These are phyloP conservation scores for Drosophila quinaria DNA, from an alignment of 2,888 invertebrate species.

Conservation along the genomic window DNA sequence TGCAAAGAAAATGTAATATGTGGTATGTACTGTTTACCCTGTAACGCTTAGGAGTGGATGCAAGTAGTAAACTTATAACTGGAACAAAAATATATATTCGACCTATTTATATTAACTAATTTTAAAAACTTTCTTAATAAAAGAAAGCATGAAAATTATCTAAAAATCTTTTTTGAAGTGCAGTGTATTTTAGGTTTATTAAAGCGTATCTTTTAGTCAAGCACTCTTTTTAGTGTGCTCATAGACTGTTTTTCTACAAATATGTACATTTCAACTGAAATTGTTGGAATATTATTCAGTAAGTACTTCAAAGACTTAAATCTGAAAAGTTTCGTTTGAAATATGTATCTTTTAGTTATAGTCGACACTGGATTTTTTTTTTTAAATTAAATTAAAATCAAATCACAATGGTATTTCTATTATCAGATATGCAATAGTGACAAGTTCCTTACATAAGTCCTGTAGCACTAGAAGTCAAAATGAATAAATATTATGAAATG, in stretches of 20 bases:
- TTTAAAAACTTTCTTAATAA: no score
- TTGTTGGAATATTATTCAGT: background rate
- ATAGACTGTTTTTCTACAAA: slow-evolving; percentile 3
- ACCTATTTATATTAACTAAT: background rate
- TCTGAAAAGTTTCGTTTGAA: background rate
- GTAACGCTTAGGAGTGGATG: background rate
- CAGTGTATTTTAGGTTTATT: background rate
- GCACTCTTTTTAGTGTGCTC: background rate
- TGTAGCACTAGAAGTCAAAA: no score
- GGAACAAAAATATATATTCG: background rate
- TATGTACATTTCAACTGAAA: background rate
- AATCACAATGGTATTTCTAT: no score
- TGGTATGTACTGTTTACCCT: slow-evolving; percentile 5
- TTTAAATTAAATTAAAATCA: no score
- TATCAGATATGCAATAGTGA: no score
- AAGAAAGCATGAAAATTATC: no score
- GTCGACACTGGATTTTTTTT: background rate
- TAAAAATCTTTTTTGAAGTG: background rate
- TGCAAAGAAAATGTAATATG: slow-evolving; percentile 39
- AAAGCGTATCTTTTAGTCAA: background rate
- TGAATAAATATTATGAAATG: background rate
- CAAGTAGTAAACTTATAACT: background rate
- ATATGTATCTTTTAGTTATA: background rate
- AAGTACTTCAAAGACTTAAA: background rate
- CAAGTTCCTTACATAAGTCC: no score